Percentiles rank a stretch among this genome's conserved stretches.
Evolutionary conservation across 2,888 invertebrate genomes (phyloP).

Genomic region (Hyles lineata): DNA sequence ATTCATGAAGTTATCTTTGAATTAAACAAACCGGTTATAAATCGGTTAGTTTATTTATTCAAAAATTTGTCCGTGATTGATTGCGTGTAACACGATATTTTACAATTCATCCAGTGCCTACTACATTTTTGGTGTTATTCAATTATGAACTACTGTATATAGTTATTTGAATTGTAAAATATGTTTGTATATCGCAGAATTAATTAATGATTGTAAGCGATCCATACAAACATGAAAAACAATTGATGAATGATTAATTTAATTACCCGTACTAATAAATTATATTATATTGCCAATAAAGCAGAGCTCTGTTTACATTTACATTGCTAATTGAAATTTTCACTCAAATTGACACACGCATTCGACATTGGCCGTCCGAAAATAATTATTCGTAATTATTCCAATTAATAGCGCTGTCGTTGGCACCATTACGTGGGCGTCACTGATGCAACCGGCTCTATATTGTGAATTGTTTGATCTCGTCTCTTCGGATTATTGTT

Average conservation of each 20-base stretch:
- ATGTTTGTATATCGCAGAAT: too few species aligned
- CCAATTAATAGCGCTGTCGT: constrained; percentile 64
- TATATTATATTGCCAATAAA: neutral
- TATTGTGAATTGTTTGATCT: constrained; percentile 20
- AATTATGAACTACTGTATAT: neutral
- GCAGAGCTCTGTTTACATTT: neutral
- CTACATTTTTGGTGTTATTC: neutral
- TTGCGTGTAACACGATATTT: constrained; percentile 22
- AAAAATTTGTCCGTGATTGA: neutral
- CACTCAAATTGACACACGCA: constrained; percentile 3
- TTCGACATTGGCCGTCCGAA: constrained; percentile 55
- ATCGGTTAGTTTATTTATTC: neutral
- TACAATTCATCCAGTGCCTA: neutral
- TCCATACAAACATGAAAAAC: too few species aligned
- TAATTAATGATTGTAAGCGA: too few species aligned
- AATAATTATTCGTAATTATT: constrained; percentile 73
- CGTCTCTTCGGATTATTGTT: constrained; percentile 26
- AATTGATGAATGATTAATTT: too few species aligned
- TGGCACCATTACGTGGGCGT: constrained; percentile 55
- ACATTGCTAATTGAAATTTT: neutral
- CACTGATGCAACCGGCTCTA: constrained; percentile 55
- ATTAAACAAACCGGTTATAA: neutral
- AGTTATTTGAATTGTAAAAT: too few species aligned
- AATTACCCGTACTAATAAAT: too few species aligned
- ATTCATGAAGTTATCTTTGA: neutral